Evolutionary conservation across 2,797 vertebrate species (phyloP).

Genomic region (Sylvilagus floridanus): DNA sequence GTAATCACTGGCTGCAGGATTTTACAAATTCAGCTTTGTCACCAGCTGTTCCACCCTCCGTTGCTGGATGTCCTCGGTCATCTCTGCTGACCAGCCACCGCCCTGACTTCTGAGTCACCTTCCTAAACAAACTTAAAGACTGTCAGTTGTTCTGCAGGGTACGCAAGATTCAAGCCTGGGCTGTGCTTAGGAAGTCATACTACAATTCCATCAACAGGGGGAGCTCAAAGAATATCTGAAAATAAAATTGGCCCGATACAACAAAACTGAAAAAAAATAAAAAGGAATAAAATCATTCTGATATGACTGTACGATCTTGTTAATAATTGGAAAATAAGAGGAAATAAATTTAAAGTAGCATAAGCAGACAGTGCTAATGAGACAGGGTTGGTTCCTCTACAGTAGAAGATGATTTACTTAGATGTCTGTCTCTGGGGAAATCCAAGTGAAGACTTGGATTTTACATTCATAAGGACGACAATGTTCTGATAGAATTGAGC

Average conservation of each 20-base stretch:
- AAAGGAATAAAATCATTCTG: conserved; percentile 45
- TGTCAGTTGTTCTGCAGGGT: neutral
- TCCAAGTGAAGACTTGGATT: conserved; percentile 54
- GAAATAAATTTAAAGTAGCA: conserved; percentile 45
- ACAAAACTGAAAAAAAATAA: neutral
- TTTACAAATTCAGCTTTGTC: neutral
- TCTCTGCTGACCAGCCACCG: neutral
- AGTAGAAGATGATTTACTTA: conserved; percentile 46
- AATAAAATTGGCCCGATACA: neutral
- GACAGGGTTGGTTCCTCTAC: conserved; percentile 41
- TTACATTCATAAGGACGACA: conserved; percentile 48
- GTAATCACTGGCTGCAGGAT: too few species aligned
- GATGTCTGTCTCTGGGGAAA: conserved; percentile 51
- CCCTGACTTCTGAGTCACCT: neutral
- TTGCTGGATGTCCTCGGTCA: neutral
- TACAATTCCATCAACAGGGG: conserved; percentile 79
- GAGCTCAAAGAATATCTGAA: conserved; percentile 72
- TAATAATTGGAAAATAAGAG: conserved; percentile 63
- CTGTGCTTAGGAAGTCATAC: conserved; percentile 33
- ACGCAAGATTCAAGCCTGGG: neutral
- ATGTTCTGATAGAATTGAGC: neutral
- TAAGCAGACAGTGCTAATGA: conserved; percentile 52
- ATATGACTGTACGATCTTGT: conserved; percentile 31
- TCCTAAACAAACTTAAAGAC: neutral
- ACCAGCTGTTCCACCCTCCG: neutral